Evolutionary conservation across 2,797 vertebrate genomes (phyloP).

Genomic region (Huso huso): DNA sequence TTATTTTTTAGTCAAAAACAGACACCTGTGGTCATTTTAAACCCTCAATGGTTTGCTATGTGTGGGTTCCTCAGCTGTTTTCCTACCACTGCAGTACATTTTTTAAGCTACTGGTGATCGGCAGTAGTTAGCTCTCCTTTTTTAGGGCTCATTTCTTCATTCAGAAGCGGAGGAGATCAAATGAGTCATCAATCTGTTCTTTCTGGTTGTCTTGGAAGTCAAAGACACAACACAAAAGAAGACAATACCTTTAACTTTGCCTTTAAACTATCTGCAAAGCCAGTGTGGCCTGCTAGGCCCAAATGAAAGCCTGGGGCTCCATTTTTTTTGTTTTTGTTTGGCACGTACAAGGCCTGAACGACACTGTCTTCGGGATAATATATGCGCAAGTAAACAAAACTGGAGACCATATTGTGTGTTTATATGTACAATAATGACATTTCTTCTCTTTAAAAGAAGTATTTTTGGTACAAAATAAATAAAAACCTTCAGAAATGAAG

Average conservation of each 20-base stretch:
- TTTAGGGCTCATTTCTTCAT: not conserved
- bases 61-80: not conserved
- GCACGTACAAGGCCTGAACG: slow-evolving; percentile 42
- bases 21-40: slow-evolving; percentile 45
- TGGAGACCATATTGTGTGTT: slow-evolving; percentile 25
- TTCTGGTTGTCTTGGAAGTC: slow-evolving; percentile 9
- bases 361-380: slow-evolving; percentile 27
- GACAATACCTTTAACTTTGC: slow-evolving; percentile 30
- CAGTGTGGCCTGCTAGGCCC: slow-evolving; percentile 20
- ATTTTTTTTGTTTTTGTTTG: slow-evolving; percentile 24
- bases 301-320: slow-evolving; percentile 26
- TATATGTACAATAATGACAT: slow-evolving; percentile 31
- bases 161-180: slow-evolving; percentile 9
- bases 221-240: slow-evolving; percentile 19
- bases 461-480: slow-evolving; percentile 48
- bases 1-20: slow-evolving; percentile 60
- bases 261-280: slow-evolving; percentile 31
- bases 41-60: slow-evolving; percentile 39
- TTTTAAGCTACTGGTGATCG: too few relatives aligned
- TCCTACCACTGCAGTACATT: not conserved
- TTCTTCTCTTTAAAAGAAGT: slow-evolving; percentile 43
- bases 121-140: not conserved
- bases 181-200: not conserved
- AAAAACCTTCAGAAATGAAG: slow-evolving; percentile 23
- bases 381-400: slow-evolving; percentile 24